Base-by-base conservation (phyloP, 53 echinoderm and acorn worm species). In the Echinarachnius parma region DNA sequence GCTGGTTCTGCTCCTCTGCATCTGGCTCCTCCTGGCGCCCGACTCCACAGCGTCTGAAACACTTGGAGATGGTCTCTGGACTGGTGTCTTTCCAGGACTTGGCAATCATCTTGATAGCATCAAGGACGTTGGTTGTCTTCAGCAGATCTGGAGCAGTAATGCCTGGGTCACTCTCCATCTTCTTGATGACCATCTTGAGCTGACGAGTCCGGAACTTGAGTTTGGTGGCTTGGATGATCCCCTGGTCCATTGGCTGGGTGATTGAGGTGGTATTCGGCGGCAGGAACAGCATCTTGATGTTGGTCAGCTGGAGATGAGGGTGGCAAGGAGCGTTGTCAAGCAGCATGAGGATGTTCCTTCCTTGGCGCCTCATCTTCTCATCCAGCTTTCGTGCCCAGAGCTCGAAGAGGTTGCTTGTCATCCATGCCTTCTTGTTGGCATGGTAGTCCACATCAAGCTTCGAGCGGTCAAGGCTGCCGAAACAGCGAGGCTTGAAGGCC, bases 221-320 rank as follows among this genome's bases (percentile, higher is more conserved):
- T 34, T 78, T 70, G 45, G 60, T 47, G 16, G 78, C 70, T 45
- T 84, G 64, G 7, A 83, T 68, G 16, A 83, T 77, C 15, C 78
- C 84, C 50, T 83, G 83, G 48, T 83, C 66, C 49, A 83, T 76
- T 3, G 76, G 83, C 18, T 83, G 83, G 26, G 49, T 54, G 23
- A 76, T 34, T 4, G 77, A 76, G 1, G 77, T 83, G 3, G 68
- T 77, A 48, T 77, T 66, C 9, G 66, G 61, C n/a, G 75, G 82
- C 9, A 62, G 82, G 23, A 82, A 75, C 28, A 75, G 19, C 1
- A 64, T 56, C 18, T 82, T 59, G 29, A 57, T 56, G 49, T 80
- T 80, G 2, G 36, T 76, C 63, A 62, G 63, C 54, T 72, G 31
- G 2, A 54, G 31, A 28, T 75, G 39, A 16, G 66, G 76, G 28